Percentiles rank a stretch among this genome's conserved stretches.
Evolutionary conservation across 2,888 invertebrate genomes (phyloP).

Genomic region (Catocala sponsa): DNA sequence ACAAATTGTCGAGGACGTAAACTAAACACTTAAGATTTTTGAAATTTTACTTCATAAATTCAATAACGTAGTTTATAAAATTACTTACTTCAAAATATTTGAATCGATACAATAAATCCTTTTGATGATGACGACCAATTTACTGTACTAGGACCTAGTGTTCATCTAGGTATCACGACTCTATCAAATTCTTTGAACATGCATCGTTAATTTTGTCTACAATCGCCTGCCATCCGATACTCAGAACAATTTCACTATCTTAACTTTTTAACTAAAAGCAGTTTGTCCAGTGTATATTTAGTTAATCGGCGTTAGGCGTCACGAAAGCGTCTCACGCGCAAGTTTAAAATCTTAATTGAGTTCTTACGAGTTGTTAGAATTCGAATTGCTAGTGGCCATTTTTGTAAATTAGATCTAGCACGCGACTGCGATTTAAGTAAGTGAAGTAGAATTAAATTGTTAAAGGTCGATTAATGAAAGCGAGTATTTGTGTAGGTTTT

Average conservation of each 20-base stretch:
- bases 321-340: constrained; percentile 41
- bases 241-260: constrained; percentile 17
- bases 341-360: constrained; percentile 81
- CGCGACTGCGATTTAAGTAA: constrained; percentile 68
- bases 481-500: constrained; percentile 32
- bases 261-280: constrained; percentile 30
- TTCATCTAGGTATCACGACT: neutral
- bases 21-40: no score
- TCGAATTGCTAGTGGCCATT: constrained; percentile 70
- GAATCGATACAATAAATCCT: no score
- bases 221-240: constrained; percentile 4
- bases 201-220: neutral
- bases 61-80: no score
- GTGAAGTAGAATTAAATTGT: constrained; percentile 58
- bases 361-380: constrained; percentile 81
- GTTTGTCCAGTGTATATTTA: constrained; percentile 47
- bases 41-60: no score
- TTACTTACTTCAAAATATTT: no score
- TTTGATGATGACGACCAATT: no score
- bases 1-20: no score
- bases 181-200: neutral
- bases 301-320: constrained; percentile 50
- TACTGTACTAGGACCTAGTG: no score
- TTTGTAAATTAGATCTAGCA: constrained; percentile 83
- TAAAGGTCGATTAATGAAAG: constrained; percentile 54